Conservation (phyloP, 2,888 invertebrate genomes). For the Drosophila maculinotata region DNA sequence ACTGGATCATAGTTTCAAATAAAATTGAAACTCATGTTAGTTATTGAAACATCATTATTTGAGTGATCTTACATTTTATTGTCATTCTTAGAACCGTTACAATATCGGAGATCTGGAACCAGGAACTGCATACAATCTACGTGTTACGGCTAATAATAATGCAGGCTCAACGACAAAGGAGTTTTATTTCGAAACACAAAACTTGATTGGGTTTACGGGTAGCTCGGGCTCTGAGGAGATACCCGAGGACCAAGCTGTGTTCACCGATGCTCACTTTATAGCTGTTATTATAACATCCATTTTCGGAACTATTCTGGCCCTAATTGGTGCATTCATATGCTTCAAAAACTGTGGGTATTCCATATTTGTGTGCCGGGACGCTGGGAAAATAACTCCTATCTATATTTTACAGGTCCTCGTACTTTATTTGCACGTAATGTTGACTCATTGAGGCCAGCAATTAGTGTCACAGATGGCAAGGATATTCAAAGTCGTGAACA, state of each 20-base stretch:
- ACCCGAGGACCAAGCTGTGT: slow-evolving; percentile 72
- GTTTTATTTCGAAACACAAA: slow-evolving; percentile 87
- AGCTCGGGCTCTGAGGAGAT: slow-evolving; percentile 69
- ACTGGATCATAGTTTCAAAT: slow-evolving; percentile 86
- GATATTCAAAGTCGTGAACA: slow-evolving; percentile 86
- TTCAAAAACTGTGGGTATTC: slow-evolving; percentile 86
- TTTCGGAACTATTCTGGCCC: slow-evolving; percentile 86
- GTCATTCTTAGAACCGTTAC: slow-evolving; percentile 80
- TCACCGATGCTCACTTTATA: slow-evolving; percentile 82
- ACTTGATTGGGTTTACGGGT: slow-evolving; percentile 85
- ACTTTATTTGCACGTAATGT: slow-evolving; percentile 75
- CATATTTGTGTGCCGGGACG: neutral
- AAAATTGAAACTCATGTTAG: slow-evolving; percentile 85
- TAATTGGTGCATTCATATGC: slow-evolving; percentile 87
- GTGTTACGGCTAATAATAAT: slow-evolving; percentile 88
- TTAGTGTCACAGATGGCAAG: slow-evolving; percentile 64
- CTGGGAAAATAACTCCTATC: neutral
- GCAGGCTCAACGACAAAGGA: slow-evolving; percentile 88
- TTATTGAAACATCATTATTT: neutral
- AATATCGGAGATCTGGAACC: slow-evolving; percentile 86
- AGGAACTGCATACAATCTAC: slow-evolving; percentile 86
- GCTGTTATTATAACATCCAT: slow-evolving; percentile 82
- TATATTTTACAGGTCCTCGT: slow-evolving; percentile 72
- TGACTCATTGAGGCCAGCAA: slow-evolving; percentile 72
- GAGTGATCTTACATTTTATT: neutral